Base-by-base conservation (phyloP, 2,113 vertebrate genomes). In the Odontesthes bonariensis region DNA sequence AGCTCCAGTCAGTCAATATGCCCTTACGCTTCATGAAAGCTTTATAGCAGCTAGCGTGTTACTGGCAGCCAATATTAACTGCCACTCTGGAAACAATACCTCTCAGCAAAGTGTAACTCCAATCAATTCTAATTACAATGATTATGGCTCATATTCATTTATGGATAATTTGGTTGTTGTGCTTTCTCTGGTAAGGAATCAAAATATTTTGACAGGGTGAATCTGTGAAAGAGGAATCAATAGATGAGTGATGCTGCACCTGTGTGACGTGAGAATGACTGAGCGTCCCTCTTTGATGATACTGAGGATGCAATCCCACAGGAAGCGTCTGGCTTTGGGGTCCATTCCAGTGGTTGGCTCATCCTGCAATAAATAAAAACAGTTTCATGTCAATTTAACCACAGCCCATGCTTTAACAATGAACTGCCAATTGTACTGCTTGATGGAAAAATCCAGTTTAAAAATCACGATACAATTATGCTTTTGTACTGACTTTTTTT, bases 321-420 rank as follows among this genome's bases (percentile, higher is more conserved):
- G 76, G 92, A 99, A 99, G 35, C 98, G 94, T 3, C 98, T 94
- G 17, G 98, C 96, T 85, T 98, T 99, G 19, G 98, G 98, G 85
- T 99, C 98, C 98, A 99, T 99, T 40, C 98, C 98, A 8, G 98
- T 99, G 33, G 98, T 99, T 6, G 98, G 98, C 70, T 99, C 97
- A 80, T 99, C 97, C 98, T 99, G 77, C 32, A 75, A 71, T 22
- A 71, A 68, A 73, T 4, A 2, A 8, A 75, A 71, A 8, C 13
- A 20, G 5, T 20, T 77, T 60, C 38, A 33, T 5, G 44, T 60
- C 31, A 32, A 17, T 31, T 51, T 23, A 1, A n/a, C 10, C 4
- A 31, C 2, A 40, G 14, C 9, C 3, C 10, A 54, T 46, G 1
- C 5, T 67, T 60, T 19, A 46, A 10, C 16, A 33, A 58, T 4